These are phyloP conservation scores for Actinernus sp. DNA, from an alignment of 92 coral and sea anemone species.

Conservation along the genomic window DNA sequence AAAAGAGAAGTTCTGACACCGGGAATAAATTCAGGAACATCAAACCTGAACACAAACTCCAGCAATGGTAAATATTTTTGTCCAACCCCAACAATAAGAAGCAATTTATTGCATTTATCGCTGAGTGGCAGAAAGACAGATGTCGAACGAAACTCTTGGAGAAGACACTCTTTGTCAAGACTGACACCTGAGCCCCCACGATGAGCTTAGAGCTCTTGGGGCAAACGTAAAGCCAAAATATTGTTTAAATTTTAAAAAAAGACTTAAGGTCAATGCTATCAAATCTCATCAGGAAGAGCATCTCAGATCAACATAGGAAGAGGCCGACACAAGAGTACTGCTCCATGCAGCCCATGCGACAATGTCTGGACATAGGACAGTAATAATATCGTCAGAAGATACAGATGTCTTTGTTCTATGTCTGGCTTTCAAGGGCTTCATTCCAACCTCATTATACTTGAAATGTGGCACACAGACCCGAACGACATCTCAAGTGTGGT, in stretches of 20 bases:
- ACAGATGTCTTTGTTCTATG: constrained; percentile 58
- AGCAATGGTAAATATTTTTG: too few species aligned
- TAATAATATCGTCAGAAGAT: constrained; percentile 56
- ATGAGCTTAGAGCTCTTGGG: too few species aligned
- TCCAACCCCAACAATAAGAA: constrained; percentile 34
- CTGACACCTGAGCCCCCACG: too few species aligned
- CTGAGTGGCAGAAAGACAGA: constrained; percentile 33
- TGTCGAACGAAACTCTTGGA: constrained; percentile 18
- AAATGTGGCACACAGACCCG: constrained; percentile 39
- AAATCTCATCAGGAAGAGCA: constrained; percentile 22
- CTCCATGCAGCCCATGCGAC: constrained; percentile 45
- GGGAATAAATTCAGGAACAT: constrained; percentile 12
- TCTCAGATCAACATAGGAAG: constrained; percentile 48
- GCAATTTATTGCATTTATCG: too few species aligned
- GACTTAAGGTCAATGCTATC: too few species aligned
- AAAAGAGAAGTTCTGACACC: constrained; percentile 1
- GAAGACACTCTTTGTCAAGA: constrained; percentile 43
- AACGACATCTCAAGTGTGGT: constrained; percentile 14
- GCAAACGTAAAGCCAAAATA: too few species aligned
- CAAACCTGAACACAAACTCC: too few species aligned
- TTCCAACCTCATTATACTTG: constrained; percentile 24
- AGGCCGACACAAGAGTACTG: too few species aligned
- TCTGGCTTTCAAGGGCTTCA: constrained; percentile 16
- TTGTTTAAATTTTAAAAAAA: too few species aligned
- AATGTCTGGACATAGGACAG: constrained; percentile 13